Evolutionary conservation across 2,888 invertebrate species (phyloP).

Genomic region (Yponomeuta sedellus): DNA sequence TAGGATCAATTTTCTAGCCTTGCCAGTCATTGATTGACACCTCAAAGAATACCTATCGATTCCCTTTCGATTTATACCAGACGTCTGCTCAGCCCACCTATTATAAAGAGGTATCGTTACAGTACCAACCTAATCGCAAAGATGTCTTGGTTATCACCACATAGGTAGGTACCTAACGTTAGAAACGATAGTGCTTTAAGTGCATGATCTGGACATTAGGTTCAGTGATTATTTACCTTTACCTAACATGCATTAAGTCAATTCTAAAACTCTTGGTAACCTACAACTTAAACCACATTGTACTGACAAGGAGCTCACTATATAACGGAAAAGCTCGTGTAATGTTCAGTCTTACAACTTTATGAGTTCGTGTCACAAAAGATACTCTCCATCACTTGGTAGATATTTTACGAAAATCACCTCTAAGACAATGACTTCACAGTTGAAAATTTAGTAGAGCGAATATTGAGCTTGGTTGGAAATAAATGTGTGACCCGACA

Average conservation of each 20-base stretch:
- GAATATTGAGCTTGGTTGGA: slow-evolving; percentile 1
- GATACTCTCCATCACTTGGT: neutral
- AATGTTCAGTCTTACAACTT: slow-evolving; percentile 24
- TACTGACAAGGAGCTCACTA: neutral
- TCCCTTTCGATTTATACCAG: no score
- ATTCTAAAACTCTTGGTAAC: neutral
- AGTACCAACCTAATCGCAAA: neutral
- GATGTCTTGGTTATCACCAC: neutral
- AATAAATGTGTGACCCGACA: slow-evolving; percentile 14
- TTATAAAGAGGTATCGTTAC: no score
- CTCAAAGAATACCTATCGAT: no score
- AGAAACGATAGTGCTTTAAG: neutral
- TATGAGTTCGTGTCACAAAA: slow-evolving; percentile 29
- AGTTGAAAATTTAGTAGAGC: slow-evolving; percentile 13
- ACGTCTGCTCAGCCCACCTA: no score
- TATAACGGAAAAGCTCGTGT: neutral
- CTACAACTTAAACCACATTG: neutral
- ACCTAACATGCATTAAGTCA: neutral
- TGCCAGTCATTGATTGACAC: no score
- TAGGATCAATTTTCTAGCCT: no score
- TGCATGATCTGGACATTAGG: slow-evolving; percentile 25
- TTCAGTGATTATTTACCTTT: slow-evolving; percentile 24
- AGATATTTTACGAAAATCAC: neutral
- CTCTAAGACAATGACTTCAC: slow-evolving; percentile 14
- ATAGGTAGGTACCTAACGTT: neutral